Base-by-base conservation (phyloP, 2,888 invertebrate species). In the Acanthopleura granulata region DNA sequence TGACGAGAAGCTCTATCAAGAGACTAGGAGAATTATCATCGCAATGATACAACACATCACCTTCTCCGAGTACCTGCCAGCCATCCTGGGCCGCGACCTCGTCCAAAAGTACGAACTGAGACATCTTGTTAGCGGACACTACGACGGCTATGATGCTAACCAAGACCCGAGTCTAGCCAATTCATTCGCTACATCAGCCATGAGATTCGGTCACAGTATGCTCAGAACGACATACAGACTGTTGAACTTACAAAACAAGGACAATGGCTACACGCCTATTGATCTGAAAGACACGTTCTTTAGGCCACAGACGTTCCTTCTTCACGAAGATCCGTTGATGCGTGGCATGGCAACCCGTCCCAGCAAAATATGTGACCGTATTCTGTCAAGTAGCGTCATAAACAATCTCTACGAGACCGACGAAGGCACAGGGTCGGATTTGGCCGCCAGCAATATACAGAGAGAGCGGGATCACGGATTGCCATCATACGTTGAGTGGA, bases 401-500 rank as follows among this genome's bases (percentile, higher is more conserved):
- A 71, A 71, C 71, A 16, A 71, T 27, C 40, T 71, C 4, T 71
- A 49, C 40, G 40, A 71, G 25, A 71, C 71, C 4, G 49, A 49
- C 3, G 15, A 16, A 18, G 71, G 49, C 18, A 71, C 18, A 6
- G 71, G 71, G 49, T 16, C 16, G 27, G 71, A 71, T 49, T 70
- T 75, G 78, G 71, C 71, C 1, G 71, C 71, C 18, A 25, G 18
- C 6, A 71, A 71, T 40, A 71, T 71, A 6, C 71, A 71, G 50
- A 40, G 71, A 49, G 49, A 40, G 18, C 71, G 71, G n/a, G 71
- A 71, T 25, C 71, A 71, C 49, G 71, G 71, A 27, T 40, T 71
- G 71, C n/a, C 1, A 11, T 16, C 18, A 15, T 71, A 71, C 25
- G 62, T 90, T 93, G 93, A 76, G 92, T 92, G 30, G 94, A 66